phyloP scores from a whole-genome alignment of 2,888 invertebrate genomes.

The Limnephilus lunatus region DNA sequence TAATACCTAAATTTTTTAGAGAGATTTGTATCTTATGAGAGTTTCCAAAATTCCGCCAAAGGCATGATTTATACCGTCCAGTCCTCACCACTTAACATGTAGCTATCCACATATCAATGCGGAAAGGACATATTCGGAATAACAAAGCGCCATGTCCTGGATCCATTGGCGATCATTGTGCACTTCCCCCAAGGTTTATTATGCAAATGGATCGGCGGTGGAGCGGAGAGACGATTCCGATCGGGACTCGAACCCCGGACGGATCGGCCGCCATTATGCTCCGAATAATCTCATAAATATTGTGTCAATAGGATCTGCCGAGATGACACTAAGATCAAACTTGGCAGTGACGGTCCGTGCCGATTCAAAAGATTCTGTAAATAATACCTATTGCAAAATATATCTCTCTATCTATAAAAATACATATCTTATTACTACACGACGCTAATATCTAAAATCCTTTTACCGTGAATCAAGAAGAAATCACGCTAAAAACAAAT shows the following conservation, averaged over 20 bases:
- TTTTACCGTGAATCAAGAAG: no score
- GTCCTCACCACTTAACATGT: conserved; percentile 64
- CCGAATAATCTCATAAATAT: conserved; percentile 66
- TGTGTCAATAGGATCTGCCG: conserved; percentile 63
- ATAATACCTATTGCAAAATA: not conserved
- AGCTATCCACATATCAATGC: conserved; percentile 48
- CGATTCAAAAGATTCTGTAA: not conserved
- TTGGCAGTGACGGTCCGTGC: not conserved
- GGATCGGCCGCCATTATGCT: conserved; percentile 23
- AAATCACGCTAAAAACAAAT: no score
- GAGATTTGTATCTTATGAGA: not conserved
- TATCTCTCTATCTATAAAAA: no score
- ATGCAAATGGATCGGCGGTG: conserved; percentile 58
- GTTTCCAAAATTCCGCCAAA: not conserved
- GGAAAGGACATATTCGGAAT: conserved; percentile 57
- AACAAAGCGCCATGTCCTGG: conserved; percentile 40
- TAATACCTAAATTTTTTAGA: no score
- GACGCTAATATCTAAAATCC: no score
- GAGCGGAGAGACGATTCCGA: conserved; percentile 9
- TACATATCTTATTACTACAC: no score
- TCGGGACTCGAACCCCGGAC: conserved; percentile 6
- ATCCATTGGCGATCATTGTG: conserved; percentile 3
- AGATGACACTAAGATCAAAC: conserved; percentile 53
- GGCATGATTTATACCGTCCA: conserved; percentile 59
- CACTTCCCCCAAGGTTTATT: conserved; percentile 61